These are phyloP conservation scores for Alca torda DNA, from an alignment of 2,797 vertebrate genomes.

Conservation along the genomic window DNA sequence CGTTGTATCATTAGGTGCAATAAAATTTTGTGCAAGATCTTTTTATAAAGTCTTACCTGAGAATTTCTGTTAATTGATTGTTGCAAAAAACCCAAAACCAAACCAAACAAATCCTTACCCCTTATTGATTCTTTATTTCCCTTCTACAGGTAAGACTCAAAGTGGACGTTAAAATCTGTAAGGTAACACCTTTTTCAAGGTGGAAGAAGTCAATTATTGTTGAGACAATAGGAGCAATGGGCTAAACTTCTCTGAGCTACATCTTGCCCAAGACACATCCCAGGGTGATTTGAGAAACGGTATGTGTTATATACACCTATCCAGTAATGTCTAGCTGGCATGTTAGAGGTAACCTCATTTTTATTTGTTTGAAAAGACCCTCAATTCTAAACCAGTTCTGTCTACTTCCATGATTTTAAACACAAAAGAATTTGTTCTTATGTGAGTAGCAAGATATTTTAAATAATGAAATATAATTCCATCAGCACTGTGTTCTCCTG, in stretches of 20 bases:
- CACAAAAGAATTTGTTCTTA: not conserved
- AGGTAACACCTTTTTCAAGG: not conserved
- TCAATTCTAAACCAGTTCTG: not conserved
- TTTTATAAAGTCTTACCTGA: not conserved
- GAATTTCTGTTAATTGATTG: not conserved
- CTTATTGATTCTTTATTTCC: not conserved
- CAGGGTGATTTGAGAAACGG: not conserved
- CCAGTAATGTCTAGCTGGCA: not conserved
- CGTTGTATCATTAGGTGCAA: not conserved
- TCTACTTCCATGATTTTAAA: not conserved
- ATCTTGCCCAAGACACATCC: not conserved
- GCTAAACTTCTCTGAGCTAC: not conserved
- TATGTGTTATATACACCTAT: not conserved
- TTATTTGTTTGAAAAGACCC: not conserved
- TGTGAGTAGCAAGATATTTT: conserved; percentile 34
- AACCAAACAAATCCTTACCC: not conserved
- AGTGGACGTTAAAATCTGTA: not conserved
- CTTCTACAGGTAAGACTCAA: not conserved
- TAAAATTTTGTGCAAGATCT: not conserved
- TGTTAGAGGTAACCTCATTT: not conserved
- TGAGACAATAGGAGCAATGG: not conserved
- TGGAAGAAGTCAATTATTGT: not conserved
- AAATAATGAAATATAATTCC: conserved; percentile 52
- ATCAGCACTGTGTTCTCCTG: conserved; percentile 25
- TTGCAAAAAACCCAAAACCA: fast-evolving